Evolutionary conservation across 2,888 invertebrate species (phyloP), one percentile per base, ranked within the genome.

Genomic region (Altica lythri): DNA sequence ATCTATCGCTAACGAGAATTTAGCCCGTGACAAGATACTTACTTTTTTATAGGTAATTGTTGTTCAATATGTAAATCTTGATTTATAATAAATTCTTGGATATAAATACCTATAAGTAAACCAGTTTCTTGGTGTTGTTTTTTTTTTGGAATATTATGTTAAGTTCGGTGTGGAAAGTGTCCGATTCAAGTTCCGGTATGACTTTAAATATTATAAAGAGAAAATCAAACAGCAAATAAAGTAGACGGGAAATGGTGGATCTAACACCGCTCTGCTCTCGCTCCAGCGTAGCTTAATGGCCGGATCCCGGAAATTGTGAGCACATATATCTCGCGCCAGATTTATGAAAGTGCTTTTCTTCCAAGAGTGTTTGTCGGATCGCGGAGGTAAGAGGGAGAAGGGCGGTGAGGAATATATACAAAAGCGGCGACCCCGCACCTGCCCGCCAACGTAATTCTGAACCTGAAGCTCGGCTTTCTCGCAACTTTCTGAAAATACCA

Each of bases 221-320:
- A 70, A 73, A 73, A 73, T 74, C 74, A 73, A 74, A 73, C 65
- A 70, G 71, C 72, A 75, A 74, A 74, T 74, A 74, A 74, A 73
- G 70, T 64, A 70, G 59, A 73, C 67, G 72, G 72, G 72, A 74
- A 74, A 74, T 73, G 72, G 74, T 67, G 70, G 70, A 71, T 70
- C 69, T 66, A 70, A 69, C 71, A 67, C 71, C 70, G 70, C 68
- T 68, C 64, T 62, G 65, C 65, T 67, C 68, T 66, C 69, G 71
- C 70, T 71, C 67, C 73, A 67, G 70, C 72, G 74, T 72, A 75
- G 75, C 76, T 76, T 88, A 88, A 88, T 88, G 88, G 88, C 87
- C 88, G 88, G 87, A 87, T 88, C 88, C 88, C 86, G 88, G 88
- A 88, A 88, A 88, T 88, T 88, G 88, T 88, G 88, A 87, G 86